Evolutionary conservation across 2,797 vertebrate genomes (phyloP), one percentile per base, ranked within the genome.

Genomic region (Tapera naevia): DNA sequence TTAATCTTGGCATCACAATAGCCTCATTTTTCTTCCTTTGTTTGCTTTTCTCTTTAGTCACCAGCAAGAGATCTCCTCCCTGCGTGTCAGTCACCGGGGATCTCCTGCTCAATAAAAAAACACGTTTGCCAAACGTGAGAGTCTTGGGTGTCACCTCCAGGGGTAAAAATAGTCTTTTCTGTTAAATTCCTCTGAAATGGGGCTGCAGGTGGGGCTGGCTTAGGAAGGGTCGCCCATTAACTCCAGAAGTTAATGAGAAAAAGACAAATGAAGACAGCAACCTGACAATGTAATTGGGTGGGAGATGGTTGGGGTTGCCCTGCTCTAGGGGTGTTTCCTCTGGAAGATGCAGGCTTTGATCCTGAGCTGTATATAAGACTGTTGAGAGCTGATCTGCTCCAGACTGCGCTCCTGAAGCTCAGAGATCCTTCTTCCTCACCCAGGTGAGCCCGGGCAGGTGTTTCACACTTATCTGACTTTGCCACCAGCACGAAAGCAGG

Each of bases 291-390:
- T 75, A 76, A 93, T 73, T 88, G 89, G 53, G 53, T 10, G 80
- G 18, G 50, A 50, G 84, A 78, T 58, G 82, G 86, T 78, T 91
- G 86, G 67, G 88, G 48, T 56, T 50, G 17, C 56, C 57, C 61
- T 74, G 87, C 50, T 41, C 50, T 54, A 54, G 92, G 67, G 87
- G 91, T 48, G 96, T 89, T 88, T 86, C 94, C 95, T 28, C 73
- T 78, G 83, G 62, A 41, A 75, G 53, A 66, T 15, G 53, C 30
- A 30, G 56, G 70, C 32, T 61, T 37, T 30, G 62, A 91, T 84
- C 67, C 85, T 60, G 24, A 51, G 10, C 58, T 54, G 15, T 91
- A 95, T 96, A 97, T 94, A 95, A 97, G 89, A 60, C 10, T 30
- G 32, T 13, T 2, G 2, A 56, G 39, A 18, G 51, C 64, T 17